These are phyloP conservation scores for Lasioglossum villosulum DNA, from an alignment of 2,888 invertebrate species.

Conservation along the genomic window DNA sequence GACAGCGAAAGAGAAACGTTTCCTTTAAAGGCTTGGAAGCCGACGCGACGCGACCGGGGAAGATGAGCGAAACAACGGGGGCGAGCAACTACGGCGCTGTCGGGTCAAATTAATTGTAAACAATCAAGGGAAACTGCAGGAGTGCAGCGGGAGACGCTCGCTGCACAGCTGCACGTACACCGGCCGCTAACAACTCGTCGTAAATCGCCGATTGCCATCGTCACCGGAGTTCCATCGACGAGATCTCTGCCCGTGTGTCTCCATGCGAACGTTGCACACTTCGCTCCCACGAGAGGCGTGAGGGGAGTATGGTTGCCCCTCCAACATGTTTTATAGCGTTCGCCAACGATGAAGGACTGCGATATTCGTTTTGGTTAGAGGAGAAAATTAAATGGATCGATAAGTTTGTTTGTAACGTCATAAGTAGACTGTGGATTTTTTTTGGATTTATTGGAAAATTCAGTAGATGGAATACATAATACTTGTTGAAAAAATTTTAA, in stretches of 20 bases:
- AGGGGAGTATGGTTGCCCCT: not conserved
- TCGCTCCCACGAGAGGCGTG: not conserved
- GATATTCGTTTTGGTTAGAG: not conserved
- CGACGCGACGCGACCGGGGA: not conserved
- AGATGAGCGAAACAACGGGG: conserved; percentile 31
- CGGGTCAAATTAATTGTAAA: conserved; percentile 71
- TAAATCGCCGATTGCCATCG: conserved; percentile 70
- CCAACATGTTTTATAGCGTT: not conserved
- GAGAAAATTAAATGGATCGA: too few species aligned
- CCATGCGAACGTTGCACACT: not conserved
- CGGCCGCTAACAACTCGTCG: conserved; percentile 65
- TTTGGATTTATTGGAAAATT: too few species aligned
- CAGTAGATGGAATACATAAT: too few species aligned
- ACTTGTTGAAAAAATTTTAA: too few species aligned
- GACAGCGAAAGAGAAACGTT: conserved; percentile 4
- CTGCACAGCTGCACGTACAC: conserved; percentile 60
- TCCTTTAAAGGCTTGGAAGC: not conserved
- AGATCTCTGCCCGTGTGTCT: conserved; percentile 2
- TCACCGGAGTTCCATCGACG: conserved; percentile 50
- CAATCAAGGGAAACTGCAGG: conserved; percentile 60
- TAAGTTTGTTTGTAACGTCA: too few species aligned
- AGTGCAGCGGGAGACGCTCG: conserved; percentile 36
- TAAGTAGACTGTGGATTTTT: too few species aligned
- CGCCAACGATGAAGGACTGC: not conserved
- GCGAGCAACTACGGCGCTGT: conserved; percentile 15